A percentile compares a stretch with the other conserved stretches of the same genome.
Conservation (phyloP, 1,140 invertebrate genomes). For the Drosophila grimshawi region DNA sequence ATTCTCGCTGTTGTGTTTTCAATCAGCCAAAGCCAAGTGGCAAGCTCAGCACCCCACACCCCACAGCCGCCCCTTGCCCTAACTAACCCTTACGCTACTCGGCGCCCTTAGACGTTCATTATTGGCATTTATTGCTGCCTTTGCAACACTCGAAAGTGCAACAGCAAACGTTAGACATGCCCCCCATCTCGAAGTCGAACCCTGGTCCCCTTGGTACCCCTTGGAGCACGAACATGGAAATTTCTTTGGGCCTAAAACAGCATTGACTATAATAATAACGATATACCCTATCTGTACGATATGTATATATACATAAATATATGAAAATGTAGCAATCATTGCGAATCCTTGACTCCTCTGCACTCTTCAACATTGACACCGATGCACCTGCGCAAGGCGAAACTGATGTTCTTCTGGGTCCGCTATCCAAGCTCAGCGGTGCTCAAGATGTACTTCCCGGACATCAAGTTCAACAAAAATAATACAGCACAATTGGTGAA, state of each 20-base stretch:
- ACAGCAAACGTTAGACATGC: conserved; percentile 49
- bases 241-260: conserved; percentile 20
- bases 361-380: conserved; percentile 98
- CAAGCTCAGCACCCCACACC: conserved; percentile 11
- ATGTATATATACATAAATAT: conserved; percentile 33
- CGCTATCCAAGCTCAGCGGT: conserved; percentile 99
- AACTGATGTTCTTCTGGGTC: conserved; percentile 99
- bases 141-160: conserved; percentile 72
- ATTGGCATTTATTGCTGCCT: conserved; percentile 65
- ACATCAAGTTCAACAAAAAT: conserved; percentile 99
- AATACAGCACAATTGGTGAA: conserved; percentile 99
- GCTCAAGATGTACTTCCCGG: conserved; percentile 99
- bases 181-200: background rate
- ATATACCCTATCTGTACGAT: conserved; percentile 12
- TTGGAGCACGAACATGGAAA: conserved; percentile 27
- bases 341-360: conserved; percentile 90
- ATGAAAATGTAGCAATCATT: conserved; percentile 66
- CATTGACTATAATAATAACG: conserved; percentile 22
- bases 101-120: conserved; percentile 76
- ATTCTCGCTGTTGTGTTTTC: conserved; percentile 45
- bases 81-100: conserved; percentile 3
- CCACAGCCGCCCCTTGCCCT: background rate
- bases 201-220: background rate
- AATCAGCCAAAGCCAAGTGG: conserved; percentile 47
- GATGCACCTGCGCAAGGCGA: conserved; percentile 99